Percentiles rank a stretch among this genome's conserved stretches.
Evolutionary conservation across 1,140 invertebrate species (phyloP).

Genomic region (Calephelis virginiensis): DNA sequence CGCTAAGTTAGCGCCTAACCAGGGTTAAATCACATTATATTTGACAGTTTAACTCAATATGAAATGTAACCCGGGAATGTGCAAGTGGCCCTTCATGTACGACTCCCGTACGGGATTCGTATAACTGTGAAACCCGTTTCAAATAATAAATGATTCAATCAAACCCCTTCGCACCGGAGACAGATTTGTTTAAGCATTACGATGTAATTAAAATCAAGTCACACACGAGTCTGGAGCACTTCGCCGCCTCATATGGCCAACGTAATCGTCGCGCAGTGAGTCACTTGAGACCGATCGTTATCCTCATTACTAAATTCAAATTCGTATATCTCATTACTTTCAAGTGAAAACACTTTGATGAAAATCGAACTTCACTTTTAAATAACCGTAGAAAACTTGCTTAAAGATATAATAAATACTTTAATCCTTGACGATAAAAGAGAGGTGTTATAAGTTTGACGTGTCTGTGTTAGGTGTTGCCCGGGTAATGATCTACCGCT

Average conservation of each 20-base stretch:
- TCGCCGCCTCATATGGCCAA: conserved; percentile 34
- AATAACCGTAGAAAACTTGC: neutral
- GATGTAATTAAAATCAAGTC: conserved; percentile 36
- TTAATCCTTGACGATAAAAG: no score
- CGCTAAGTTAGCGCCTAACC: no score
- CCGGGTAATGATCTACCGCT: no score
- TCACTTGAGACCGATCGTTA: conserved; percentile 24
- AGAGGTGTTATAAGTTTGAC: no score
- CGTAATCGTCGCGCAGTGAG: conserved; percentile 23
- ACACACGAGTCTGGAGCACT: conserved; percentile 27
- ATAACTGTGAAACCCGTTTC: neutral
- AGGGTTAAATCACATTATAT: no score
- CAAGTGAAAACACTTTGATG: conserved; percentile 6
- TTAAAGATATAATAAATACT: no score
- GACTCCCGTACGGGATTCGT: neutral
- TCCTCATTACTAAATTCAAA: conserved; percentile 15
- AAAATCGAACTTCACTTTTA: neutral
- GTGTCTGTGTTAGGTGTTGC: no score
- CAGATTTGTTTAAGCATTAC: neutral
- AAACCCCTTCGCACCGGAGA: neutral
- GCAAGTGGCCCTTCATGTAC: no score
- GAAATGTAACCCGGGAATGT: no score
- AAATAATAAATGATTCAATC: neutral
- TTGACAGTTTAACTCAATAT: no score
- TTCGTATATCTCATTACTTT: conserved; percentile 11